A percentile compares a stretch with the other conserved stretches of the same genome.
phyloP scores from a whole-genome alignment of 2,113 vertebrate genomes.

The Erinaceus europaeus region DNA sequence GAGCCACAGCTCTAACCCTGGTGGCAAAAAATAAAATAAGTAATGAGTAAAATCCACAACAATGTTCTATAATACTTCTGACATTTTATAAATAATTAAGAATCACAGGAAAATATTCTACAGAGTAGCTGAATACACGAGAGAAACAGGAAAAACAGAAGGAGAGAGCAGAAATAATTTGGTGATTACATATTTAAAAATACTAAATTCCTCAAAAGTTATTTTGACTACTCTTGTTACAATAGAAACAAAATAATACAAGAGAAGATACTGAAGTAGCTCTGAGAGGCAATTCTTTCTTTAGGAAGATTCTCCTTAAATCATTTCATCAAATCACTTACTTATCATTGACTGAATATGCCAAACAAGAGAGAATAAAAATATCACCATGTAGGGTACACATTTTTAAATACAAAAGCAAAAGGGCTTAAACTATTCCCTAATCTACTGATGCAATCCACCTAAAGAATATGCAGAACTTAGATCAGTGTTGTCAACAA shows the following conservation, averaged over 20 bases:
- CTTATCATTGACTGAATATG: background rate
- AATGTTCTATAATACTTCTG: conserved; percentile 4
- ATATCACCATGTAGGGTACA: background rate
- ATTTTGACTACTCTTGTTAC: conserved; percentile 34
- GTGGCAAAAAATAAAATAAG: too few species aligned
- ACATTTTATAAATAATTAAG: conserved; percentile 27
- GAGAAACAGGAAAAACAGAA: background rate
- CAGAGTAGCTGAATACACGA: background rate
- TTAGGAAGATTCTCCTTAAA: background rate
- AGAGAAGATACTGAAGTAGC: background rate
- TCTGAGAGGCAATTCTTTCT: background rate
- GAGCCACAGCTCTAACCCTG: too few species aligned
- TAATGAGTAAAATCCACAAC: conserved; percentile 18
- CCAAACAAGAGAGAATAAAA: background rate
- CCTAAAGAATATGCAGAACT: background rate
- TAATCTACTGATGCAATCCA: background rate
- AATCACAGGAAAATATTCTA: background rate
- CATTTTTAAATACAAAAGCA: background rate
- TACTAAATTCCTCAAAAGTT: conserved; percentile 22
- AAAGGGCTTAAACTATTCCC: background rate
- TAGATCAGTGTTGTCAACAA: background rate
- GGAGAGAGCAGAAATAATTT: conserved; percentile 33
- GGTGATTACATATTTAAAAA: conserved; percentile 45
- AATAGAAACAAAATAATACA: background rate
- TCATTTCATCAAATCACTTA: background rate